Percentiles rank a stretch among this genome's conserved stretches.
These are phyloP conservation scores for Brachystomella parvula DNA, from an alignment of 1,140 invertebrate species.

Conservation along the genomic window DNA sequence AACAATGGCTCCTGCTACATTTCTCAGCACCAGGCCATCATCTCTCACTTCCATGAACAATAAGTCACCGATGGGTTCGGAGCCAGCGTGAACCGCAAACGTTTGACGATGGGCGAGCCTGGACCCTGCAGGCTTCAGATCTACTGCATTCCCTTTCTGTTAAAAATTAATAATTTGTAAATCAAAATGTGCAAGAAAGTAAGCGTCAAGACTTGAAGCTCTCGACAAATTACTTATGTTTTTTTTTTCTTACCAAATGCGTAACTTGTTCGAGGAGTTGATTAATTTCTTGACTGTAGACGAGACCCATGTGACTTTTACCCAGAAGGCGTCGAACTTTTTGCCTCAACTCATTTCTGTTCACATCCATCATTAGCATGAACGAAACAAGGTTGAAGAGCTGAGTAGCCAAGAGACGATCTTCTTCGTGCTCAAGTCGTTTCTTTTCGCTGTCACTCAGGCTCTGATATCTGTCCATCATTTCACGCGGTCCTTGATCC, in stretches of 20 bases:
- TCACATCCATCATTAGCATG: slow-evolving; percentile 87
- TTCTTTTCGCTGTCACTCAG: slow-evolving; percentile 90
- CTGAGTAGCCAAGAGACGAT: slow-evolving; percentile 86
- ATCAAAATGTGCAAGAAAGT: neutral
- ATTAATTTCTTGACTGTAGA: slow-evolving; percentile 96
- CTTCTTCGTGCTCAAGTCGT: slow-evolving; percentile 95
- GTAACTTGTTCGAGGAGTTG: slow-evolving; percentile 89
- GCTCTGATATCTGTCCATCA: slow-evolving; percentile 97
- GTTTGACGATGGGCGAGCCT: slow-evolving; percentile 90
- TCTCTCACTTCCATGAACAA: slow-evolving; percentile 97
- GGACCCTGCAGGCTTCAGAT: slow-evolving; percentile 50
- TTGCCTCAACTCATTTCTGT: slow-evolving; percentile 74
- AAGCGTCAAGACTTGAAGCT: neutral
- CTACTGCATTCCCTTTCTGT: slow-evolving; percentile 36
- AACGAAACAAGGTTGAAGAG: slow-evolving; percentile 94
- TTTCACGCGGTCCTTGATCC: slow-evolving; percentile 97
- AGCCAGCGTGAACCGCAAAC: slow-evolving; percentile 93
- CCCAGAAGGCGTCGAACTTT: slow-evolving; percentile 90
- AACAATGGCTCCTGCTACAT: slow-evolving; percentile 86
- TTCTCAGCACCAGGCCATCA: slow-evolving; percentile 89
- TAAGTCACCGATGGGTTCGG: slow-evolving; percentile 80
- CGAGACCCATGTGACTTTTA: slow-evolving; percentile 95
- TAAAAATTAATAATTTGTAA: slow-evolving; percentile 2
- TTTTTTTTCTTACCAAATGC: slow-evolving; percentile 65
- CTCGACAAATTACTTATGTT: neutral